Conservation (phyloP, 1,140 invertebrate genomes). For the Tribolium castaneum region DNA sequence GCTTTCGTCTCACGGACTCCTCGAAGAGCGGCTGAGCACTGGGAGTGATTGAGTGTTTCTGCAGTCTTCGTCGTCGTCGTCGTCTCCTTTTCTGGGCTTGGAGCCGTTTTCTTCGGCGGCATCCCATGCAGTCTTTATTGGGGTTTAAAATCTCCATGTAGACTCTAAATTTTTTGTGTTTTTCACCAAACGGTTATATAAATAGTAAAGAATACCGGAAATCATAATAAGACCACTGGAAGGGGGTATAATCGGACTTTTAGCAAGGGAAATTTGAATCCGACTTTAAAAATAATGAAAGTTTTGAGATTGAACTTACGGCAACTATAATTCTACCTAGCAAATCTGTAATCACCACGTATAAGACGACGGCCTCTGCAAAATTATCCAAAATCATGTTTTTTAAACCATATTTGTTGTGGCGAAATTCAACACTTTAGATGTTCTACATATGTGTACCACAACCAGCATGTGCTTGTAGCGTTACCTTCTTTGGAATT, state of each 20-base stretch:
- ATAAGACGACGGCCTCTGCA: neutral
- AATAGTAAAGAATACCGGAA: slow-evolving; percentile 44
- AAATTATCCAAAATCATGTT: neutral
- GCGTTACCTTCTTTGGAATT: too few relatives aligned
- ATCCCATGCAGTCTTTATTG: slow-evolving; percentile 1
- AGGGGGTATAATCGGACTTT: neutral
- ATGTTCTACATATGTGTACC: neutral
- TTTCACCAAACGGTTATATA: slow-evolving; percentile 45
- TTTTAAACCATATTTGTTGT: neutral
- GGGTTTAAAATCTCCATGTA: slow-evolving; percentile 44
- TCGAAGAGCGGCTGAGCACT: neutral
- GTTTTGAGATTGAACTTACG: neutral
- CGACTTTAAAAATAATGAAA: neutral
- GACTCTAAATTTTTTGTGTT: slow-evolving; percentile 51
- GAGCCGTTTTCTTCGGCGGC: neutral
- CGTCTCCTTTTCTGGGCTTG: slow-evolving; percentile 18
- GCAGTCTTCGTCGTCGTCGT: neutral
- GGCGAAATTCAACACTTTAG: neutral
- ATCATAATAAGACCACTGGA: slow-evolving; percentile 20
- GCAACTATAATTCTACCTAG: neutral
- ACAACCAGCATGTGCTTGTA: too few relatives aligned
- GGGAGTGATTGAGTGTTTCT: slow-evolving; percentile 3
- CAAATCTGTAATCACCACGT: neutral
- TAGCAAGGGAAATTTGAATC: neutral
- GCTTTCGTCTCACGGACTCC: neutral